Base-by-base conservation (phyloP, 2,888 invertebrate genomes). In the Drosophila kambysellisi region DNA sequence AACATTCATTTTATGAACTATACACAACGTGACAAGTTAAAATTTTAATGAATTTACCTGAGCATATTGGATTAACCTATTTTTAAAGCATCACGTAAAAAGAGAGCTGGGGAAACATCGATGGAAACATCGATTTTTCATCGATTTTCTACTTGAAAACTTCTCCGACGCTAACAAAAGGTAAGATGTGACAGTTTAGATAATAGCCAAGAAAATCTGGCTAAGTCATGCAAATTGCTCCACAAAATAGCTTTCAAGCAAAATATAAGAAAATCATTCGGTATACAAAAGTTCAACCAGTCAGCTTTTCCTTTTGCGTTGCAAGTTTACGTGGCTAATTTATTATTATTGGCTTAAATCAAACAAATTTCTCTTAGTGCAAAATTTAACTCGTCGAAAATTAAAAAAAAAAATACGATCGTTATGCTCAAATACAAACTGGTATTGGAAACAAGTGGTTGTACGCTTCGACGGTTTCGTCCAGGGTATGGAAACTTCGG, bases 21-120 rank as follows among this genome's bases (percentile, higher is more conserved):
- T 35, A 20, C 35, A 39, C 33, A 46, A 46, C 12, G 46, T 20
- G 46, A 25, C 20, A 15, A 46, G 29, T 29, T 37, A 52, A 65
- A 30, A 68, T 67, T 67, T 32, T 67, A 39, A 54, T 54, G 20
- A 32, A 37, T 35, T 43, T 46, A 67, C 35, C 30, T 48, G 12
- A 12, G 54, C 29, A 8, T 25, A 25, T 46, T 46, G 25, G 29
- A 25, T 25, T 8, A 15, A 8, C 1, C 4, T 2, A 4, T 8
- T 46, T 46, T 46, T 4, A 0, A 46, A 29, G 46, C 15, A 46
- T 25, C 25, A 25, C 46, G 15, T 0, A 8, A 46, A 25, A 25
- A 46, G 8, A 4, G 15, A 46, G 7, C 46, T 25, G 46, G 4
- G 8, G 7, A 25, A 46, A 15, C 20, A 15, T 15, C 25, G 46